Evolutionary conservation across 2,888 invertebrate genomes (phyloP).

Genomic region (Cotesia congregata): DNA sequence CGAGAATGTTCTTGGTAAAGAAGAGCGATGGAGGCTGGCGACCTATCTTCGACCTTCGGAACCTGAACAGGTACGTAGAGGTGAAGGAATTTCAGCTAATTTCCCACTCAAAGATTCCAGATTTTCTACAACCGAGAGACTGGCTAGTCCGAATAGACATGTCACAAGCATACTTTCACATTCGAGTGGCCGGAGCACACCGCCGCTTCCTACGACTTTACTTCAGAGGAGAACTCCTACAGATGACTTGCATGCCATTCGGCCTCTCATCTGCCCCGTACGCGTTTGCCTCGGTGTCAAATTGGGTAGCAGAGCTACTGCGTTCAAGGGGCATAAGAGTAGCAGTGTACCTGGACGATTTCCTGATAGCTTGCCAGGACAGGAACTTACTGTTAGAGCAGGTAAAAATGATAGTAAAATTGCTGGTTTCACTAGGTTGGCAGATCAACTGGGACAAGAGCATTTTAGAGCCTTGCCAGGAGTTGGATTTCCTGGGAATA

Average conservation of each 20-base stretch:
- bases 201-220: constrained; percentile 47
- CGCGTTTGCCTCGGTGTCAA: constrained; percentile 50
- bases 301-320: constrained; percentile 50
- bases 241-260: constrained; percentile 54
- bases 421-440: no score
- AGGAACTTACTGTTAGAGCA: constrained; percentile 36
- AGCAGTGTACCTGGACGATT: constrained; percentile 46
- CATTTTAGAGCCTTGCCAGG: background rate
- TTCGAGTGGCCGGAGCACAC: constrained; percentile 46
- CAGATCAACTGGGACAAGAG: background rate
- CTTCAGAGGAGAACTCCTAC: constrained; percentile 48
- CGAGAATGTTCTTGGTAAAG: constrained; percentile 28
- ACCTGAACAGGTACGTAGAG: constrained; percentile 11
- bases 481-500: background rate
- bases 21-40: constrained; percentile 42
- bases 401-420: background rate
- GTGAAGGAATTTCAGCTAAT: constrained; percentile 1
- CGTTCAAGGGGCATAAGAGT: constrained; percentile 41
- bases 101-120: constrained; percentile 27
- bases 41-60: constrained; percentile 67
- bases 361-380: constrained; percentile 46
- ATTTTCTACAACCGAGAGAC: constrained; percentile 46
- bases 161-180: constrained; percentile 42
- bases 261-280: constrained; percentile 53
- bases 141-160: constrained; percentile 50